phyloP scores from a whole-genome alignment of 2,113 vertebrate species.

The Gymnobelideus leadbeateri region DNA sequence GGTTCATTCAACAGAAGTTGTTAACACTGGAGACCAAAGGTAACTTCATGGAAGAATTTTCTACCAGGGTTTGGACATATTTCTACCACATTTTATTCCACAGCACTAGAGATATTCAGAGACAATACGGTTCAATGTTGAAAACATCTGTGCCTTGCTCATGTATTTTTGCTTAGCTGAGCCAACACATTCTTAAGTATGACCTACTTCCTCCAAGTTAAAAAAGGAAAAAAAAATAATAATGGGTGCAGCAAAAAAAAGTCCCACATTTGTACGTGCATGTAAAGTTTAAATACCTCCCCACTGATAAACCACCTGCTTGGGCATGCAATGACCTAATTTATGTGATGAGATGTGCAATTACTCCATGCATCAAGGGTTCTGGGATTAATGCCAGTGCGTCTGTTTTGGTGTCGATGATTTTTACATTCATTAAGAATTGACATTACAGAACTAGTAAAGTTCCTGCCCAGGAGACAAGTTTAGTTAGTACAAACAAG shows the following conservation, averaged over 20 bases:
- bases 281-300: slow-evolving; percentile 46
- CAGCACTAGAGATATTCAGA: slow-evolving; percentile 25
- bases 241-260: slow-evolving; percentile 50
- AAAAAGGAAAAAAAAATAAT: slow-evolving; percentile 60
- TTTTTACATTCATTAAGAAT: slow-evolving; percentile 41
- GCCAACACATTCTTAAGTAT: slow-evolving; percentile 68
- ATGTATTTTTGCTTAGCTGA: slow-evolving; percentile 66
- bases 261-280: slow-evolving; percentile 27
- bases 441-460: slow-evolving; percentile 9
- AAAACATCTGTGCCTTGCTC: slow-evolving; percentile 60
- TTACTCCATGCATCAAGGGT: slow-evolving; percentile 48
- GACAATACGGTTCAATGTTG: slow-evolving; percentile 58
- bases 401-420: slow-evolving; percentile 27
- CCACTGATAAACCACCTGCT: slow-evolving; percentile 53
- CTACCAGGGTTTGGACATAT: slow-evolving; percentile 36
- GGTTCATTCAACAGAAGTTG: background rate
- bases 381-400: slow-evolving; percentile 45
- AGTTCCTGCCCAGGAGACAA: slow-evolving; percentile 7
- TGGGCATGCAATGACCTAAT: slow-evolving; percentile 29
- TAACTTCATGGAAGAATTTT: background rate
- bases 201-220: slow-evolving; percentile 63
- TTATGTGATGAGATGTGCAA: slow-evolving; percentile 54
- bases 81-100: background rate
- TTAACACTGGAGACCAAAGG: background rate
- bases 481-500: background rate